phyloP scores from a whole-genome alignment of 2,113 vertebrate species.

The Elgaria multicarinata region DNA sequence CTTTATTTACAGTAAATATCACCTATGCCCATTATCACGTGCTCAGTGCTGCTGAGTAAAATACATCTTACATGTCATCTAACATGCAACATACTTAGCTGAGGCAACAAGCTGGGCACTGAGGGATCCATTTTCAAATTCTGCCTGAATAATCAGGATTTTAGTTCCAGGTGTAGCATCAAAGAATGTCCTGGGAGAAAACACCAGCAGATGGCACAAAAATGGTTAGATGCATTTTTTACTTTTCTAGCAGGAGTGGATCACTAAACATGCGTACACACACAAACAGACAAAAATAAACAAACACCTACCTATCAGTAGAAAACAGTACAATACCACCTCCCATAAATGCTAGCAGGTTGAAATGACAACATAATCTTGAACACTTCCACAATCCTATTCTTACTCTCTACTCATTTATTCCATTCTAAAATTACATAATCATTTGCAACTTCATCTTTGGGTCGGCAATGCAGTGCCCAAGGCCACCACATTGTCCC shows the following conservation, averaged over 20 bases:
- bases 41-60: background rate
- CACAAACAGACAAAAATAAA: too few relatives aligned
- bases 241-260: background rate
- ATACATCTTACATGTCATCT: background rate
- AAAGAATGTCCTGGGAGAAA: slow-evolving; percentile 79
- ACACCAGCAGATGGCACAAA: slow-evolving; percentile 18
- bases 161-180: slow-evolving; percentile 66
- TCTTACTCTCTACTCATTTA: rapidly evolving
- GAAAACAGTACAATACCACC: background rate
- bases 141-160: slow-evolving; percentile 91
- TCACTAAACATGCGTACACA: background rate
- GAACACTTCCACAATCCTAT: too few relatives aligned
- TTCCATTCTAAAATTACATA: background rate
- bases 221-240: background rate
- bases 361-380: background rate
- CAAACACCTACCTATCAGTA: background rate
- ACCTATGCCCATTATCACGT: background rate
- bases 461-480: too few relatives aligned
- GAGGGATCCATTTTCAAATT: slow-evolving; percentile 85
- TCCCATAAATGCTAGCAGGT: background rate
- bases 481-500: too few relatives aligned
- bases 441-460: rapidly evolving
- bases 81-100: slow-evolving; percentile 85
- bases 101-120: slow-evolving; percentile 90
- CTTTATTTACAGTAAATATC: background rate